phyloP scores from a whole-genome alignment of 2,888 invertebrate species.

The Cenopis cana region DNA sequence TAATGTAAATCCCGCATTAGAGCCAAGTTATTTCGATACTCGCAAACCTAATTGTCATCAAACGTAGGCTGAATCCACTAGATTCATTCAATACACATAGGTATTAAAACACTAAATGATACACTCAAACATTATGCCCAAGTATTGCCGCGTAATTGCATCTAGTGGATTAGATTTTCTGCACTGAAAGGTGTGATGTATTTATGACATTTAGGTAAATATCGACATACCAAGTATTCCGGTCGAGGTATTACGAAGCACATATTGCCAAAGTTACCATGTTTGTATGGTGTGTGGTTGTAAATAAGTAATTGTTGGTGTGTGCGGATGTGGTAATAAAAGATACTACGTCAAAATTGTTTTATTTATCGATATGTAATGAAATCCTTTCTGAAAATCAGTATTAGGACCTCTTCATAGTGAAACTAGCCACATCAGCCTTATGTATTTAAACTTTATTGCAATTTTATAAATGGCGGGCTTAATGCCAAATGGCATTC shows the following conservation, averaged over 20 bases:
- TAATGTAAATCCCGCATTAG: too few species aligned
- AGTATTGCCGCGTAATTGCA: too few species aligned
- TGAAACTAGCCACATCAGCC: too few species aligned
- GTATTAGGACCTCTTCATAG: too few species aligned
- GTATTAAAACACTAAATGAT: too few species aligned
- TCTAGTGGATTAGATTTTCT: too few species aligned
- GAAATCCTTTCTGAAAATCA: not conserved
- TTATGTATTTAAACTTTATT: too few species aligned
- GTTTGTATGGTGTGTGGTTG: constrained; percentile 37
- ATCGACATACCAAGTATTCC: constrained; percentile 25
- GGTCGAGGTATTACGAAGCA: constrained; percentile 33
- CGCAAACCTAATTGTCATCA: not conserved
- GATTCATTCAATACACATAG: too few species aligned
- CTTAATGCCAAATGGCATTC: too few species aligned
- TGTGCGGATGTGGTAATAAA: constrained; percentile 41
- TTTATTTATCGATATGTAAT: constrained; percentile 3
- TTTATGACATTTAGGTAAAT: not conserved
- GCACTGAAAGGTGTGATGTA: not conserved
- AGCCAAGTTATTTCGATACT: constrained; percentile 20
- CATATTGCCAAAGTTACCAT: constrained; percentile 47
- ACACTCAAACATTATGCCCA: too few species aligned
- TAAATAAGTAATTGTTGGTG: constrained; percentile 41
- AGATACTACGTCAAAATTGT: constrained; percentile 29
- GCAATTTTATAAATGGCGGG: too few species aligned
- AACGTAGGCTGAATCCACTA: too few species aligned